phyloP scores from a whole-genome alignment of 2,797 vertebrate species.

The Labeo calbasu region DNA sequence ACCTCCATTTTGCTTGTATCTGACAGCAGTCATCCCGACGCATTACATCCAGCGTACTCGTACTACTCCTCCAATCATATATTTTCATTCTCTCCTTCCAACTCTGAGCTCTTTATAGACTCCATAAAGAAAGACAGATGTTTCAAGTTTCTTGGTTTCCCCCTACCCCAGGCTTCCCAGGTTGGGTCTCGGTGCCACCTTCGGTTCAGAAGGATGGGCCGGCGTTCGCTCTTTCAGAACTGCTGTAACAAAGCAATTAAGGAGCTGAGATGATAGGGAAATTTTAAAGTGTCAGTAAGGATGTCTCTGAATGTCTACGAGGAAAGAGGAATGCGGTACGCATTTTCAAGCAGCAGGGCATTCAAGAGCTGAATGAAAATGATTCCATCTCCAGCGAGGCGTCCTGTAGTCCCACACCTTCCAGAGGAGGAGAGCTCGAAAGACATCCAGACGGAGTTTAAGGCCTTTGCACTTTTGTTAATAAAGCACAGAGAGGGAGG shows the following conservation, averaged over 20 bases:
- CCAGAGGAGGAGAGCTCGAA: slow-evolving; percentile 48
- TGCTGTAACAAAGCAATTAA: slow-evolving; percentile 76
- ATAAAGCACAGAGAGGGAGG: slow-evolving; percentile 47
- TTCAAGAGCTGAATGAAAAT: slow-evolving; percentile 58
- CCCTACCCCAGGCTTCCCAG: slow-evolving; percentile 52
- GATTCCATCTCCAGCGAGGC: slow-evolving; percentile 52
- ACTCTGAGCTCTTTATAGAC: slow-evolving; percentile 57
- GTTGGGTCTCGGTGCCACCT: slow-evolving; percentile 44
- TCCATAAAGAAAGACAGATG: slow-evolving; percentile 65
- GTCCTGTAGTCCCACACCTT: slow-evolving; percentile 44
- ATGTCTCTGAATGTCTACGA: slow-evolving; percentile 51
- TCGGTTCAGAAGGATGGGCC: slow-evolving; percentile 62
- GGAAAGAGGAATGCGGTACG: slow-evolving; percentile 51
- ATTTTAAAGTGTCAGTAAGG: slow-evolving; percentile 54
- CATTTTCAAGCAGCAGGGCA: slow-evolving; percentile 54
- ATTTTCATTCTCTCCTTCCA: slow-evolving; percentile 62
- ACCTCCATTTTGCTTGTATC: slow-evolving; percentile 57
- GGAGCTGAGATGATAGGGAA: slow-evolving; percentile 55
- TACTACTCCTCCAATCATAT: slow-evolving; percentile 60
- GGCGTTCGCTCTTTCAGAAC: slow-evolving; percentile 64
- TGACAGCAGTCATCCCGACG: slow-evolving; percentile 59
- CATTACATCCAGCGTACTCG: slow-evolving; percentile 45
- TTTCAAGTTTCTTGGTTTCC: slow-evolving; percentile 63
- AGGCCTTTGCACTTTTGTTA: slow-evolving; percentile 44
- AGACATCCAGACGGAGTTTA: slow-evolving; percentile 50